Base-by-base conservation (phyloP, 2,888 invertebrate species). In the Macrosoma leucophasiata region DNA sequence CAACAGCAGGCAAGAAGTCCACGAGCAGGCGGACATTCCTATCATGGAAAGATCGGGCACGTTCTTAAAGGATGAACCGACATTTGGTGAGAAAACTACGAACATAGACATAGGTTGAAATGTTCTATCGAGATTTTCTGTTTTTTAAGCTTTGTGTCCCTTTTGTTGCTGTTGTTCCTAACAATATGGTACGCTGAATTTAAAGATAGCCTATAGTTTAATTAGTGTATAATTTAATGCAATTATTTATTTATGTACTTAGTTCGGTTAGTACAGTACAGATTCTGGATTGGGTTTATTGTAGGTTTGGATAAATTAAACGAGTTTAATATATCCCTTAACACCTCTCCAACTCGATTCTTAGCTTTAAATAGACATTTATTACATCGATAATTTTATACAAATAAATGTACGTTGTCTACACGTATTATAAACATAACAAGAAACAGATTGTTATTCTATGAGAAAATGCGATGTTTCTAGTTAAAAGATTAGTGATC, bases 51-150 rank as follows among this genome's bases (percentile, higher is more conserved):
- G 92, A 24, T 92, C 92, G 0, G 90, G 89, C 10, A 92, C 92
- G 0, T 92, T 92, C 58, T 70, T 91, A 10, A 91, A 91, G 63
- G 92, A 92, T 47, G 91, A 91, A 63, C 91, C 91, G 1, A 90
- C 89, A 11, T 79, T 79, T 35, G 65, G 66, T 2, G 68, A 71
- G 18, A 74, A 62, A 41, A 64, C 67, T 10, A 60, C 61, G 12
- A 56, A 61, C 21, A 58, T 67, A 29, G 68, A 74, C 42, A 58
- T 62, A 45, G 61, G 59, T 26, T 50, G 67, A 35, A 30, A 40
- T 31, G 13, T 15, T 17, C 7, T 22, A 30, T 9, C 13, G 21
- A n/a, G 21, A 21, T 7, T 21, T 13, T 18, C 4, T 8, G 11
- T 23, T 9, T 65, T 41, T 48, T 50, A 10, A 14, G 9, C 19